phyloP scores from a whole-genome alignment of 53 echinoderm and acorn worm species.

The Crossaster papposus region DNA sequence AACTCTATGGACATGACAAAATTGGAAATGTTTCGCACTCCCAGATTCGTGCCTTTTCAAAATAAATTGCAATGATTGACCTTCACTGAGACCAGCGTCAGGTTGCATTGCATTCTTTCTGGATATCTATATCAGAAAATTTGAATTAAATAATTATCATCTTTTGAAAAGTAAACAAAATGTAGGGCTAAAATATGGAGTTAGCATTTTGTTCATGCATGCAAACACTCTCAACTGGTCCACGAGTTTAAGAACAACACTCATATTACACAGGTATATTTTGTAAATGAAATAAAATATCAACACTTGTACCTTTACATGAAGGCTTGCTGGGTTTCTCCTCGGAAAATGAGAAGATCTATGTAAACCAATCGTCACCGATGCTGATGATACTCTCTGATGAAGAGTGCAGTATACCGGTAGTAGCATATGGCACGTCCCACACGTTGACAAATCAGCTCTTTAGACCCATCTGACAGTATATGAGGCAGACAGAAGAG shows the following conservation, averaged over 20 bases:
- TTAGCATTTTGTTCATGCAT: too few species aligned
- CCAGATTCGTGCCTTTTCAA: too few species aligned
- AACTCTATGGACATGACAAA: too few species aligned
- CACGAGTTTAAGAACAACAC: not conserved
- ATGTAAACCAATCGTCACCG: not conserved
- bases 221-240: not conserved
- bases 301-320: not conserved
- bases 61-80: too few species aligned
- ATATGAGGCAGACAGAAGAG: slow-evolving; percentile 7
- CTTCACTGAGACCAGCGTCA: too few species aligned
- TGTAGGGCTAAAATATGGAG: not conserved
- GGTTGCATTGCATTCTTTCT: too few species aligned
- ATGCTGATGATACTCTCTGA: slow-evolving; percentile 8
- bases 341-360: not conserved
- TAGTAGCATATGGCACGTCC: slow-evolving; percentile 31
- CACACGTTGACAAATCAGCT: slow-evolving; percentile 19
- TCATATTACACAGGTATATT: not conserved
- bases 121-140: too few species aligned
- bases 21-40: too few species aligned
- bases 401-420: not conserved
- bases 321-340: not conserved
- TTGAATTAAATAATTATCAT: not conserved
- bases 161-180: not conserved
- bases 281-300: not conserved
- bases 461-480: slow-evolving; percentile 14